A percentile compares a stretch with the other conserved stretches of the same genome.
These are phyloP conservation scores for Canis aureus DNA, from an alignment of 2,113 vertebrate species.

Conservation along the genomic window DNA sequence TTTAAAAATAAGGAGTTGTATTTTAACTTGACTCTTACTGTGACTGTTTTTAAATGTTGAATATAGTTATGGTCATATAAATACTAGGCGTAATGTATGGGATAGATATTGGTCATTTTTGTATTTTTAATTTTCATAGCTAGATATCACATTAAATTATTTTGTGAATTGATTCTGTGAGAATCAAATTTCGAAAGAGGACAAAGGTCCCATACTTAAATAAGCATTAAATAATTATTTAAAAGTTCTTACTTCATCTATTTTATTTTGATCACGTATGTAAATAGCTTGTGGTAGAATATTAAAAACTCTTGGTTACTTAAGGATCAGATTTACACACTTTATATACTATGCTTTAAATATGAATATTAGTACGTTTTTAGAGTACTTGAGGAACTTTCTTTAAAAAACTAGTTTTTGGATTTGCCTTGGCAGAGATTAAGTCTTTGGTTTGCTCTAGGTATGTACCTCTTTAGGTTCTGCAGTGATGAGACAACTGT, in stretches of 20 bases:
- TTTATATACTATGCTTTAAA: conserved; percentile 82
- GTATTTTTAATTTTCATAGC: background rate
- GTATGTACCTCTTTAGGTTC: conserved; percentile 71
- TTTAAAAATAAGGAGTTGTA: background rate
- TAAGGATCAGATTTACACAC: conserved; percentile 78
- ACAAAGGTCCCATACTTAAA: background rate
- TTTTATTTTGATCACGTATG: background rate
- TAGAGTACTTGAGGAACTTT: conserved; percentile 73
- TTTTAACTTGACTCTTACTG: background rate
- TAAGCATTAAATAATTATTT: background rate
- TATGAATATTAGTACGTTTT: conserved; percentile 86
- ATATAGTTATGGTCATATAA: background rate
- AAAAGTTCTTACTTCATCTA: background rate
- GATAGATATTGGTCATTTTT: conserved; percentile 1
- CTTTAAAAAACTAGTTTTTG: conserved; percentile 66
- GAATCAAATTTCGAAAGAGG: conserved; percentile 12
- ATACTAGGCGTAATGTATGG: background rate
- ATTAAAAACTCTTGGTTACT: conserved; percentile 57
- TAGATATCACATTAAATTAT: background rate
- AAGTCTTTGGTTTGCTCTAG: conserved; percentile 71
- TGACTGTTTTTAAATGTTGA: conserved; percentile 19
- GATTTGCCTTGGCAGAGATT: conserved; percentile 62
- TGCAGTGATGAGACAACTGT: conserved; percentile 68
- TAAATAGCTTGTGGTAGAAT: background rate
- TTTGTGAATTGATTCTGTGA: background rate